phyloP scores from a whole-genome alignment of 2,797 vertebrate genomes.

The Lagodon rhomboides region DNA sequence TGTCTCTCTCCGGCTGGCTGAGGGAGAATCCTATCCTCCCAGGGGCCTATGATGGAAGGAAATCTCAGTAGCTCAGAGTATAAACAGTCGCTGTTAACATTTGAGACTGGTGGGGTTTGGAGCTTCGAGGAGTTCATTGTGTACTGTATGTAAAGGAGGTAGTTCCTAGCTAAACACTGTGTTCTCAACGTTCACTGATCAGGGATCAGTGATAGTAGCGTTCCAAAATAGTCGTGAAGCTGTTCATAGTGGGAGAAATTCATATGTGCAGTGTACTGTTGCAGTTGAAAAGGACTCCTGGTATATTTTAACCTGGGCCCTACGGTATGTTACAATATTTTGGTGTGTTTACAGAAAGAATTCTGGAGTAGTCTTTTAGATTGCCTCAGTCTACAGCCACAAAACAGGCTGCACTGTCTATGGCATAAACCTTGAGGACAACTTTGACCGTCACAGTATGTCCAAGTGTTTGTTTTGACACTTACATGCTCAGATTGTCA shows the following conservation, averaged over 20 bases:
- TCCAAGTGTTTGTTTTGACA: no score
- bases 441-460: no score
- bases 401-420: no score
- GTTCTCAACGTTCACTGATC: slow-evolving; percentile 20
- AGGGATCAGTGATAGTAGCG: slow-evolving; percentile 23
- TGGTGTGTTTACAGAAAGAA: no score
- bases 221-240: slow-evolving; percentile 29
- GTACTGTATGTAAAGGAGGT: slow-evolving; percentile 27
- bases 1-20: slow-evolving; percentile 43
- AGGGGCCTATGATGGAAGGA: slow-evolving; percentile 47
- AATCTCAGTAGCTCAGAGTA: slow-evolving; percentile 60
- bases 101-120: slow-evolving; percentile 44
- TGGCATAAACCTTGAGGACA: no score
- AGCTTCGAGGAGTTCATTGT: slow-evolving; percentile 29
- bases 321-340: no score
- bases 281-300: background rate
- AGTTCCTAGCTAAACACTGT: slow-evolving; percentile 27
- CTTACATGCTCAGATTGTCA: no score
- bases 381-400: no score
- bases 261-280: background rate
- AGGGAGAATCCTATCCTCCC: slow-evolving; percentile 62
- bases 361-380: no score
- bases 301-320: no score
- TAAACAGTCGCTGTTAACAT: slow-evolving; percentile 64
- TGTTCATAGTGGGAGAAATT: slow-evolving; percentile 8